Evolutionary conservation across 2,888 invertebrate species (phyloP).

Genomic region (Epsilonema sp.): DNA sequence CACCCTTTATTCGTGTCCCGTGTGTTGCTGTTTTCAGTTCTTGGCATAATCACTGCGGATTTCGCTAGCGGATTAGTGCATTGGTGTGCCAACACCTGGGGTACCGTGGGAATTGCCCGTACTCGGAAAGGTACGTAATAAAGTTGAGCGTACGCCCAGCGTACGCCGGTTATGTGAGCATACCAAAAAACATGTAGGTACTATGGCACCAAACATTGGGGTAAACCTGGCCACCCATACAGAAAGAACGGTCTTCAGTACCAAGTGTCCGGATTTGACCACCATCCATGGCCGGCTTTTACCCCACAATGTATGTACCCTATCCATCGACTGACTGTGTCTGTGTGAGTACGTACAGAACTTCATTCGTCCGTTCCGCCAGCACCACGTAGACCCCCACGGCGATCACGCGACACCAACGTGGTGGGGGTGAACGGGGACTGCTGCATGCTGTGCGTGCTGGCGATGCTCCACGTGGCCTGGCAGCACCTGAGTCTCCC

Average conservation of each 20-base stretch:
- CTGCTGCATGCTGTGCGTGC: constrained; percentile 81
- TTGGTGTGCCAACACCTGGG: constrained; percentile 98
- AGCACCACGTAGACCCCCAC: constrained; percentile 98
- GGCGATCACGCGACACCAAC: constrained; percentile 89
- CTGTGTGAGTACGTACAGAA: too few relatives aligned
- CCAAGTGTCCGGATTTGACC: too few relatives aligned
- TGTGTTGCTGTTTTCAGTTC: constrained; percentile 40
- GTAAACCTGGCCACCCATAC: too few relatives aligned
- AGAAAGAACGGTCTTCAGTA: too few relatives aligned
- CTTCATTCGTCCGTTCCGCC: constrained; percentile 86
- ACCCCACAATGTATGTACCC: too few relatives aligned
- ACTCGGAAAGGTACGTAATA: constrained; percentile 70
- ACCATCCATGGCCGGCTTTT: too few relatives aligned
- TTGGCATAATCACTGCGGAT: constrained; percentile 85
- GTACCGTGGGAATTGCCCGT: constrained; percentile 75
- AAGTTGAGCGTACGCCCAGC: too few relatives aligned
- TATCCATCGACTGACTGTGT: too few relatives aligned
- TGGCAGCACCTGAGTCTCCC: constrained; percentile 57
- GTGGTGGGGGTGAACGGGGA: constrained; percentile 94
- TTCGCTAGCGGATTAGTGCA: constrained; percentile 88
- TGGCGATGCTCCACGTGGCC: constrained; percentile 58
- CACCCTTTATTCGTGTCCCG: too few relatives aligned
- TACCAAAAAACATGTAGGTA: too few relatives aligned
- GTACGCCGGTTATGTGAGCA: too few relatives aligned
- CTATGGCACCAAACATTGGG: too few relatives aligned